Conservation (phyloP, 2,797 vertebrate genomes). For the Danio aesculapii region DNA sequence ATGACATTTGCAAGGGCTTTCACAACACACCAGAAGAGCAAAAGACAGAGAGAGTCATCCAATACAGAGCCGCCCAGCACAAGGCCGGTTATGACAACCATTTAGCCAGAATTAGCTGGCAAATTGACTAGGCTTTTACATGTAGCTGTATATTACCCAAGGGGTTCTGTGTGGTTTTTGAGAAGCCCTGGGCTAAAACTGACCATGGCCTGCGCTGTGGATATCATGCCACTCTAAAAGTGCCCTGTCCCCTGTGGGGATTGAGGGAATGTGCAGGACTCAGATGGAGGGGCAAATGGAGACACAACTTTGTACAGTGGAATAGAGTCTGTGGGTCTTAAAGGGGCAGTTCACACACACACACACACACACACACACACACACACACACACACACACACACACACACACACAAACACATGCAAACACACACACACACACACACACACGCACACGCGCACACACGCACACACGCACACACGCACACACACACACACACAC, state of each 20-base stretch:
- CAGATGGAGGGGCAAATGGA: slow-evolving; percentile 79
- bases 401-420: no score
- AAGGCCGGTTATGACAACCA: slow-evolving; percentile 52
- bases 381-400: no score
- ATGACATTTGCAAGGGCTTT: slow-evolving; percentile 45
- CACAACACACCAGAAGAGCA: slow-evolving; percentile 45
- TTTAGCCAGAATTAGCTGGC: slow-evolving; percentile 62
- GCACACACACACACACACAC: no score
- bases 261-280: slow-evolving; percentile 78
- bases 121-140: slow-evolving; percentile 63
- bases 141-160: slow-evolving; percentile 61
- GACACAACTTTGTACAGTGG: slow-evolving; percentile 58
- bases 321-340: slow-evolving; percentile 1
- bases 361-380: no score
- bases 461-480: no score
- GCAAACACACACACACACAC: no score
- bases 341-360: neutral
- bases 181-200: slow-evolving; percentile 67
- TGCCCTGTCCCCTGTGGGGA: slow-evolving; percentile 70
- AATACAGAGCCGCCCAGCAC: slow-evolving; percentile 33
- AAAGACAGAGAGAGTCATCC: slow-evolving; percentile 41
- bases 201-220: slow-evolving; percentile 64
- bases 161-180: slow-evolving; percentile 54
- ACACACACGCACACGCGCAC: no score
- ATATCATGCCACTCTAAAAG: slow-evolving; percentile 62